phyloP scores from a whole-genome alignment of 37 sponge, comb jelly and placozoan genomes.

The Ephydatia muelleri region DNA sequence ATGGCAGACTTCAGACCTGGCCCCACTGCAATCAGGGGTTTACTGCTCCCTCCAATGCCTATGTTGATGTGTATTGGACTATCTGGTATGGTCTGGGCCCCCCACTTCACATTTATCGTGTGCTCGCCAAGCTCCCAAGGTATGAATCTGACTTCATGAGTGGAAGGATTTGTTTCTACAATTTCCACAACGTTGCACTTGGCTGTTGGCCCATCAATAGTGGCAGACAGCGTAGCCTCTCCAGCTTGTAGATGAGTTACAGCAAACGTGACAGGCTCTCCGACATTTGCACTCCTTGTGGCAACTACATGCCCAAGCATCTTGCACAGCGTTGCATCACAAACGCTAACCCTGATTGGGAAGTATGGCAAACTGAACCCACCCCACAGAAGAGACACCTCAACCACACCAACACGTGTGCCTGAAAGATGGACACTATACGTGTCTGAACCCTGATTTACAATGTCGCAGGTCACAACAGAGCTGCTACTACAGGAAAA shows the following conservation, averaged over 20 bases:
- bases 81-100: constrained; percentile 44
- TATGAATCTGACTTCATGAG: constrained; percentile 49
- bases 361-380: constrained; percentile 53
- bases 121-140: constrained; percentile 80
- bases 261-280: constrained; percentile 64
- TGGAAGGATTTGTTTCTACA: constrained; percentile 5
- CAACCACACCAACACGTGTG: constrained; percentile 16
- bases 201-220: constrained; percentile 54
- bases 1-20: constrained; percentile 75
- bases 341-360: constrained; percentile 60
- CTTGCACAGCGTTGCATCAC: constrained; percentile 67
- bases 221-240: constrained; percentile 44
- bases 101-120: constrained; percentile 64
- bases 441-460: constrained; percentile 44
- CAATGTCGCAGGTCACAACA: constrained; percentile 6
- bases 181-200: constrained; percentile 50
- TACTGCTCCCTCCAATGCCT: constrained; percentile 15
- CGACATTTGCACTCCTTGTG: constrained; percentile 61
- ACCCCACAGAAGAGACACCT: constrained; percentile 48
- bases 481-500: constrained; percentile 12
- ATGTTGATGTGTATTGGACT: constrained; percentile 61
- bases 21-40: constrained; percentile 72
- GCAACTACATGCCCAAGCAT: constrained; percentile 58
- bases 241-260: constrained; percentile 60
- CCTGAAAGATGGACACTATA: constrained; percentile 45